Evolutionary conservation across 2,888 invertebrate species (phyloP), one percentile per base, ranked within the genome.

Genomic region (Myopa testacea): DNA sequence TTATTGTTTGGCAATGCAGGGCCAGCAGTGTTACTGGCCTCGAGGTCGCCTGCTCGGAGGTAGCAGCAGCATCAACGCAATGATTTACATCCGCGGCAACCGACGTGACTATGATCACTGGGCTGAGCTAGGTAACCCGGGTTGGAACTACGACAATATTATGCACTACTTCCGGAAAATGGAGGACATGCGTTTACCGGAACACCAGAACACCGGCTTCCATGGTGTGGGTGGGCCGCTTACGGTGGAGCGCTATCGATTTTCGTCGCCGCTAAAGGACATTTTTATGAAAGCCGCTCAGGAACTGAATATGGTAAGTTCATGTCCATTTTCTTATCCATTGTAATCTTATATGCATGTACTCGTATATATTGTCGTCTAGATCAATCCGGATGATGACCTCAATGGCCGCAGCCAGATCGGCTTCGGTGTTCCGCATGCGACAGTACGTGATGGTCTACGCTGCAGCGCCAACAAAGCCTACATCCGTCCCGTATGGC

Each of bases 81-180:
- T 98, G 97, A 90, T 96, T 78, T 97, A 97, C 84, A 91, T 96
- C 0, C 90, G 97, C 75, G 97, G 97, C 0, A 96, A 97, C 86
- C 92, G 92, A 73, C 91, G 90, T 4, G 97, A 97, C 86, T 98
- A 96, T 87, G 95, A 98, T 84, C 90, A 91, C n/a, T 98, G 97
- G 97, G 94, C 92, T 34, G 87, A 86, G 14, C 86, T 94, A 85
- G 97, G 97, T 0, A 94, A 91, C 80, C 79, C 84, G 0, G 96
- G 95, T 0, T 98, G 98, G 98, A 91, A 93, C 52, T 96, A 94
- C 85, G 90, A 92, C 0, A 93, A 93, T 73, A 91, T 96, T 0
- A 88, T 96, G 55, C 92, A 92, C 12, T 96, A 96, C 85, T 96
- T 96, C 85, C 92, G 92, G 81, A 96, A 95, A 89, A 92, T 94